Evolutionary conservation across 1,140 invertebrate species (phyloP).

Genomic region (Ruditapes philippinarum): DNA sequence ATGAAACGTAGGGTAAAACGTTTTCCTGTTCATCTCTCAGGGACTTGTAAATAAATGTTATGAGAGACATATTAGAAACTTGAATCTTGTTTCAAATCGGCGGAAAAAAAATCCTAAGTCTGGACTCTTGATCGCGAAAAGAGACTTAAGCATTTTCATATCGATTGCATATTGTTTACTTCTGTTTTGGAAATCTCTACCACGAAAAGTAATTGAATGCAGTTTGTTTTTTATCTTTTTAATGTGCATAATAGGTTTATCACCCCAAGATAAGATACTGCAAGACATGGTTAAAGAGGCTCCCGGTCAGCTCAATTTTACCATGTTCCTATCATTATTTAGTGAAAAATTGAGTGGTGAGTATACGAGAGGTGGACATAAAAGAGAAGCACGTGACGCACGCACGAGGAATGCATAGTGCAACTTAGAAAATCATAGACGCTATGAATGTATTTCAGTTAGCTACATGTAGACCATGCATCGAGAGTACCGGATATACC

Average conservation of each 20-base stretch:
- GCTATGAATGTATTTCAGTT: slow-evolving; percentile 21
- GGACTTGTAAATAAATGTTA: no score
- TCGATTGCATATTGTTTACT: background rate
- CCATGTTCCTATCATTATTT: slow-evolving; percentile 99
- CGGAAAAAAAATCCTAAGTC: no score
- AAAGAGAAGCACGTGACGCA: background rate
- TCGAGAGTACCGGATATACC: background rate
- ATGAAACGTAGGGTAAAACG: no score
- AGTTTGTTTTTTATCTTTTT: slow-evolving; percentile 32
- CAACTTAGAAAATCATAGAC: background rate
- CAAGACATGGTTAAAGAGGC: slow-evolving; percentile 99
- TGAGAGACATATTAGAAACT: no score
- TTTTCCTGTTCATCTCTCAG: no score
- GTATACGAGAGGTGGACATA: slow-evolving; percentile 56
- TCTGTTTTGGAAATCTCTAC: background rate
- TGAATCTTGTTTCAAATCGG: no score
- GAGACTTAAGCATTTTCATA: no score
- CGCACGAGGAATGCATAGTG: background rate
- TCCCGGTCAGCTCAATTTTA: slow-evolving; percentile 98
- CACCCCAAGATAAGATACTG: slow-evolving; percentile 95
- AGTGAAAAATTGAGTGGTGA: slow-evolving; percentile 95
- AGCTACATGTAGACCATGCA: background rate
- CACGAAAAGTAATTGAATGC: background rate
- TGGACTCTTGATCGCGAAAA: no score
- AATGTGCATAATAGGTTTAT: slow-evolving; percentile 56